Evolutionary conservation across 1,140 invertebrate species (phyloP).

Genomic region (Scaptomyza pallida): DNA sequence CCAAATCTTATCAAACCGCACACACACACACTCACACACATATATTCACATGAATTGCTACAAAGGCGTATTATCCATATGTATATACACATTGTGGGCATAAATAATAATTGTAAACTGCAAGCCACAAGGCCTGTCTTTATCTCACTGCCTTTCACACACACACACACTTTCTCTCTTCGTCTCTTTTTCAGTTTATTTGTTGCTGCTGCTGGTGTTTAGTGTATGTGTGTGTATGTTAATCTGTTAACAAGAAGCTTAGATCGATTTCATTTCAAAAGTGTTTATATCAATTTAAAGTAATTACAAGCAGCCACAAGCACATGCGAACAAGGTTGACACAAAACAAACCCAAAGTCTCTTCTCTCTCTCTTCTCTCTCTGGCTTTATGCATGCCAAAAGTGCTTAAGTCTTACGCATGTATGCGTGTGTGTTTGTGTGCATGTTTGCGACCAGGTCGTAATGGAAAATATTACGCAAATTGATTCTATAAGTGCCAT

Average conservation of each 20-base stretch:
- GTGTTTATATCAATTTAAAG: constrained; percentile 83
- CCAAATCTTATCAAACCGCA: constrained; percentile 62
- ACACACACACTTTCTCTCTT: neutral
- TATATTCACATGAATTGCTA: constrained; percentile 18
- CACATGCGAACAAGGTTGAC: constrained; percentile 50
- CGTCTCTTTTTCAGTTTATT: neutral
- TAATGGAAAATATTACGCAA: constrained; percentile 60
- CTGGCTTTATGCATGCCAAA: constrained; percentile 5
- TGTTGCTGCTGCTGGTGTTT: constrained; percentile 4
- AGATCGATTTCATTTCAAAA: constrained; percentile 81
- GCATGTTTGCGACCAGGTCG: constrained; percentile 15
- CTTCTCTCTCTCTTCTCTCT: constrained; percentile 31
- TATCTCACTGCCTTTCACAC: neutral
- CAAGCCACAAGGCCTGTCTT: constrained; percentile 35
- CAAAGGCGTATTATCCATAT: constrained; percentile 48
- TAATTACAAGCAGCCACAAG: constrained; percentile 79
- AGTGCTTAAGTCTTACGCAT: constrained; percentile 9
- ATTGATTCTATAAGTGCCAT: constrained; percentile 59
- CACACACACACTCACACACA: constrained; percentile 28
- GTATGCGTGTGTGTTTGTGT: constrained; percentile 10
- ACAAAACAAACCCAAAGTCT: constrained; percentile 41
- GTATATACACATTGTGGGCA: constrained; percentile 57
- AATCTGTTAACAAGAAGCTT: constrained; percentile 82
- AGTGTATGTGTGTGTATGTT: constrained; percentile 63
- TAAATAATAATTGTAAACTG: constrained; percentile 80